Base-by-base conservation (phyloP, 2,888 invertebrate species). In the Strigamia maritima region DNA sequence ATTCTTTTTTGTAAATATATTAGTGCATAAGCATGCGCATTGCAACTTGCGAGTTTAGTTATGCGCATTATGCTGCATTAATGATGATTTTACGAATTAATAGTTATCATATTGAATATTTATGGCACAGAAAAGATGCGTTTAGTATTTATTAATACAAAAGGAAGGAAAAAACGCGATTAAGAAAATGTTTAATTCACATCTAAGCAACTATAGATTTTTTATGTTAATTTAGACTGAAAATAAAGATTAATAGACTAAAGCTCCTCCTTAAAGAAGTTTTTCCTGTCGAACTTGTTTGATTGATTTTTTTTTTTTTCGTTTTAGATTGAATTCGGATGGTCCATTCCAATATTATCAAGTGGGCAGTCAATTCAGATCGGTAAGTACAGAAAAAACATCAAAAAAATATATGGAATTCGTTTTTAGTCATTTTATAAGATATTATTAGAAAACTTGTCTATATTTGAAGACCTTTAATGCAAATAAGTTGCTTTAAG, bases 261-360 rank as follows among this genome's bases (percentile, higher is more conserved):
- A 60, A 19, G 60, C 60, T 60, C 60, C 60, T 6, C 60, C 60
- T 8, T 22, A 24, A 24, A n/a, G 60, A 6, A 60, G 60, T 1
- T 60, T 60, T 60, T 7, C 19, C 60, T 60, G 60, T 10, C 8
- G 60, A 60, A n/a, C 60, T 60, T 19, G 24, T 49, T 2, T 2
- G 60, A 60, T 60, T 60, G 60, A 60, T 16, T 60, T 60, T 60
- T 60, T n/a, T 60, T 60, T 19, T 60, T 60, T 60, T 60, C 24
- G 2, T 60, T 6, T 60, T 60, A 60, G 60, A n/a, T 60, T 60
- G 60, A 19, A 19, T 60, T 49, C 19, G 60, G 60, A 8, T 60
- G 60, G 60, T 19, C 60, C 8, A 7, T 19, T 60, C 3, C 60
- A 19, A 60, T 19, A 19, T 19, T 16, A 40, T 10, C 40, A 16